Base-by-base conservation (phyloP, 1,140 invertebrate species). In the Hycleus phaleratus region DNA sequence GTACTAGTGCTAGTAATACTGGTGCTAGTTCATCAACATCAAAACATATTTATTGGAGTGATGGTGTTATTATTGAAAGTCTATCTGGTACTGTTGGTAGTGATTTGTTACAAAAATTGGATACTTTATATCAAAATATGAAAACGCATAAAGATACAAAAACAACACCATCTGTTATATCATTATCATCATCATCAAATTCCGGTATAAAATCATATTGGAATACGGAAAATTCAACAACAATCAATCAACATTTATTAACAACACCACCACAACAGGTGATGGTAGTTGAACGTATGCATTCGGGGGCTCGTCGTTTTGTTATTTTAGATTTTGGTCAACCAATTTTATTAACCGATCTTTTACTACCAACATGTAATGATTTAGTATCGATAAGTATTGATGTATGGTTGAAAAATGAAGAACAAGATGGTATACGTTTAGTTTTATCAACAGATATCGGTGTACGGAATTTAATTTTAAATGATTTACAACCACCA, bases 201-300 rank as follows among this genome's bases (percentile, higher is more conserved):
- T 8, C 4, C 10, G 40, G 40, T n/a, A 42, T 18, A 42, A 7
- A n/a, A n/a, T 57, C 63, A 71, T 6, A 46, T 8, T 32, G 4
- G 4, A 32, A 5, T 46, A 71, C 72, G 49, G 72, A 74, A 32
- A 69, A 72, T 51, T 45, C 44, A 7, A 12, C 44, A 45, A 24
- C n/a, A 45, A 24, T 6, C 44, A 5, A 12, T 18, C 18, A 73
- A 59, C 70, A 74, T 42, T 54, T 74, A 11, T 43, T 74, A 10
- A 57, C 68, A 7, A 48, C 66, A 2, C 70, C 72, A 12, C 63
- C 70, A 7, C 67, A 68, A 56, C 72, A 74, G 58, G 70, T 88
- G 62, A 81, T 95, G 47, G 85, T 95, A n/a, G 90, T 96, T 44
- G 92, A 96, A 71, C 79, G 91, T 59, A 93, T 95, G 88, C 90